Evolutionary conservation across 1,140 invertebrate species (phyloP), one percentile per base, ranked within the genome.

Genomic region (Diabrotica undecimpunctata): DNA sequence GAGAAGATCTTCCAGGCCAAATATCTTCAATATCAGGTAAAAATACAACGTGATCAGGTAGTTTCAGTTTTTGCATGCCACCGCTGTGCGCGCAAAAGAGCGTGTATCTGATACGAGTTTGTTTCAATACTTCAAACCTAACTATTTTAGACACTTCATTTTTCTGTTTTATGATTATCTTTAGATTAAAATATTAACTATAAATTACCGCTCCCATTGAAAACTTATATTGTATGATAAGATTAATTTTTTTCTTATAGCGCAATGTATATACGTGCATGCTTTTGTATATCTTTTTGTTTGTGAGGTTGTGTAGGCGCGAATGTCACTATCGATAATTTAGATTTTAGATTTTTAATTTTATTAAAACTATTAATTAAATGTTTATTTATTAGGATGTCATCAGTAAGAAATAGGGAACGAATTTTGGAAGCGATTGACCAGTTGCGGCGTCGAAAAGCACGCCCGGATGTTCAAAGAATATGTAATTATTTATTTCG

Each of bases 361-460:
- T 1, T 25, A 25, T 25, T 25, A 25, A 25, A 25, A 25, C 25
- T n/a, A n/a, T n/a, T n/a, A n/a, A n/a, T n/a, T n/a, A 10, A 10
- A 46, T 46, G 41, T 46, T 46, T 46, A 46, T 51, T 60, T 60
- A 51, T 13, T 50, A 67, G 50, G 60, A 75, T 75, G 73, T 69
- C 64, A 57, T 81, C 84, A 74, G 84, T 85, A 75, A 85, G 85
- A 71, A 84, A 88, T 80, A 85, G 87, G 79, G 85, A 89, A 68
- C 83, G 86, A 74, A 93, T 94, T 76, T 82, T 94, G 66, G 89
- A 92, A 75, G 89, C 91, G 69, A 93, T 94, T 75, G 91, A 94
- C 81, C 89, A 92, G 77, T 81, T 94, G 71, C 85, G 91, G 61
- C 82, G 86, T 38, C 83, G 91, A 72, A 94, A 94, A 83, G 90